Base-by-base conservation (phyloP, 2,797 vertebrate genomes). In the Arrhamphus sclerolepis region DNA sequence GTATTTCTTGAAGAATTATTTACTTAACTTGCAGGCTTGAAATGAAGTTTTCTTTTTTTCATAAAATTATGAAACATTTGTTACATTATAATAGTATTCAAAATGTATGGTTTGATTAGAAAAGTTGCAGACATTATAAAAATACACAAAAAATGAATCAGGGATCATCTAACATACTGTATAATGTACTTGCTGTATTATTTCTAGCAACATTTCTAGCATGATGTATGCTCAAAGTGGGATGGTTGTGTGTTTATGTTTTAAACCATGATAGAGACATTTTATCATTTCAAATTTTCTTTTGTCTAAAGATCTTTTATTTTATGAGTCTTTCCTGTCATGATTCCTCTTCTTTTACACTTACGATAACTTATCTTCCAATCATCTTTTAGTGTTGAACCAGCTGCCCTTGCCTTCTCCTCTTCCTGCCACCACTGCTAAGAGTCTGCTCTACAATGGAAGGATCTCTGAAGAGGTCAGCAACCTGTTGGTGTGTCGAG, bases 341-440 rank as follows among this genome's bases (percentile, higher is more conserved):
- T 20, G 5, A 34, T 16, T 39, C 1, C 6, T 41, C 22, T 56
- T 0, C 28, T 42, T 50, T 52, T 19, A 46, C 39, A 31, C 7
- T 22, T 11, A 44, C 6, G 28, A 40, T 18, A 19, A 48, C 34
- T 22, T 28, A 11, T 78, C 46, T 72, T 46, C 68, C 7, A 20
- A 46, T 57, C 20, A 16, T 61, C 40, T 40, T 71, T 53, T 46
- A 99, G 97, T 99, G 94, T 94, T 98, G 92, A 98, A 97, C 93
- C 97, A 99, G 93, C 94, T 99, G 84, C 97, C 97, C 89, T 92
- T 99, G 92, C 97, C 97, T 77, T 99, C 97, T 82, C 97, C 97
- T 88, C 94, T 98, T 77, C 97, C 97, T 88, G 96, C 96, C 85
- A 99, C 97, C 84, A 98, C 96, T 82, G 96, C 96, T 80, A 98